These are phyloP conservation scores for Sebastes kiyomatsui DNA, from an alignment of 2,797 vertebrate genomes.

Conservation along the genomic window DNA sequence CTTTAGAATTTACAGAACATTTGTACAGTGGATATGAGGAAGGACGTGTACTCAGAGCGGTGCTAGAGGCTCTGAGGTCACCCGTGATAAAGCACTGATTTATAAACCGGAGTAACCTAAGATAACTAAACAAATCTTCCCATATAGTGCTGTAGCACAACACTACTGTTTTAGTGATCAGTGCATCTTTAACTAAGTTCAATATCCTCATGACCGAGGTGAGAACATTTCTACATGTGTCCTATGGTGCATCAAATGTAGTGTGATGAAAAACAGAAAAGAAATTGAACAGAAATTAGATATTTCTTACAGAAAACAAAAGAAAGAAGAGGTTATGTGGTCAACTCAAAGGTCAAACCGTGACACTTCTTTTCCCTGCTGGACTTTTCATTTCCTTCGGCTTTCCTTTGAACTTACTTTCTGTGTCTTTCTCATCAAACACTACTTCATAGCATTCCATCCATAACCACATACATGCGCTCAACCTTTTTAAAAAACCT, in stretches of 20 bases:
- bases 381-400: constrained; percentile 46
- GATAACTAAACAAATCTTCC: background rate
- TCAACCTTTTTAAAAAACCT: constrained; percentile 22
- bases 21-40: constrained; percentile 12
- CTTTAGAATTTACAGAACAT: constrained; percentile 6
- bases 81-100: background rate
- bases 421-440: constrained; percentile 34
- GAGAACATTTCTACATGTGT: background rate
- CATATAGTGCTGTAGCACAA: background rate
- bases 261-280: background rate
- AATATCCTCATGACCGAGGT: background rate
- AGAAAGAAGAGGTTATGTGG: background rate
- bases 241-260: background rate
- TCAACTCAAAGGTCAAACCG: constrained; percentile 13
- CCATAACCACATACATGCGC: constrained; percentile 55
- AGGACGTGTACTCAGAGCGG: background rate
- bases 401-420: constrained; percentile 46
- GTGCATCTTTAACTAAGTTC: background rate
- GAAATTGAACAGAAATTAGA: background rate
- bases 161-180: background rate
- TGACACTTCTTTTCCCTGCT: constrained; percentile 22
- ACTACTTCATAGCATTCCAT: constrained; percentile 55
- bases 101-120: background rate
- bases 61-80: background rate
- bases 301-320: constrained; percentile 16